phyloP scores from a whole-genome alignment of 2,113 vertebrate genomes.

The Vimba vimba region DNA sequence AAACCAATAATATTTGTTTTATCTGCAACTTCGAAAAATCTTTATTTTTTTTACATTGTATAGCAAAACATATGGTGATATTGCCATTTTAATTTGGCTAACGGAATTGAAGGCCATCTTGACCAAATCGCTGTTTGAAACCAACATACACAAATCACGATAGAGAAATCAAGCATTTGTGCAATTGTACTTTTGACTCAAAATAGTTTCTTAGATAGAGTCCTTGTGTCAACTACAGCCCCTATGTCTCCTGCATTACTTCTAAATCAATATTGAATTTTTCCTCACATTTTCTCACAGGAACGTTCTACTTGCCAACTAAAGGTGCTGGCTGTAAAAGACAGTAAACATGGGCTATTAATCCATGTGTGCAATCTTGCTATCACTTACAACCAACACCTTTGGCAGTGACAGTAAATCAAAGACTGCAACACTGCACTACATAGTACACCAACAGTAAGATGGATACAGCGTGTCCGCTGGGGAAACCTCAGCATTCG shows the following conservation, averaged over 20 bases:
- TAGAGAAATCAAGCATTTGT: slow-evolving; percentile 1
- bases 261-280: slow-evolving; percentile 15
- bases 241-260: neutral
- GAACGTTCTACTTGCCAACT: slow-evolving; percentile 14
- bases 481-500: slow-evolving; percentile 23
- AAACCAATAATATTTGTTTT: too few species aligned
- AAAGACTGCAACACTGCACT: slow-evolving; percentile 63
- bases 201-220: neutral
- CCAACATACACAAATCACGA: neutral
- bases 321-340: slow-evolving; percentile 22
- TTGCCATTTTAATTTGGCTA: neutral
- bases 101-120: neutral
- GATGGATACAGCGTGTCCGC: slow-evolving; percentile 55
- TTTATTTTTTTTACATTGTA: too few species aligned
- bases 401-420: slow-evolving; percentile 54
- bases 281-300: neutral
- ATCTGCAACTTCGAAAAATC: too few species aligned
- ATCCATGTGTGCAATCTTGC: slow-evolving; percentile 36
- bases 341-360: slow-evolving; percentile 32
- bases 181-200: neutral
- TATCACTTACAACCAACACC: slow-evolving; percentile 17
- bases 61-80: neutral
- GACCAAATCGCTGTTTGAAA: neutral
- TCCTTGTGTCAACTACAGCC: neutral
- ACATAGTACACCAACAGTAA: slow-evolving; percentile 67